These are phyloP conservation scores for Strigops habroptila DNA, from an alignment of 2,113 vertebrate species.

Conservation along the genomic window DNA sequence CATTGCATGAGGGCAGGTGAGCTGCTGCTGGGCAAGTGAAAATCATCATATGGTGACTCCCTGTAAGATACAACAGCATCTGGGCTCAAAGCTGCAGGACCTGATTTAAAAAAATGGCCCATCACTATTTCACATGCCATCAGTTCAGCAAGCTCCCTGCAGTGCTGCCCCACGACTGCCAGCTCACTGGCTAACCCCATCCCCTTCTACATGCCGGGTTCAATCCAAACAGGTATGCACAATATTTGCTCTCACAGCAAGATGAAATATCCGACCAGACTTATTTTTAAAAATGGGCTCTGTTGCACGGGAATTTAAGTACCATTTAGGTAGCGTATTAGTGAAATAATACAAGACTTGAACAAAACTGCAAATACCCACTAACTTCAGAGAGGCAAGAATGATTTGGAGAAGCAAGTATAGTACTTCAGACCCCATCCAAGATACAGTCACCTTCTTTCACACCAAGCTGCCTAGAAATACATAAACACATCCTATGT, in stretches of 20 bases:
- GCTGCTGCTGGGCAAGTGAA: not conserved
- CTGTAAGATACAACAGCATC: not conserved
- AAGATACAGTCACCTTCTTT: not conserved
- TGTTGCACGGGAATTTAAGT: not conserved
- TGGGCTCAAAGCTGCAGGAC: not conserved
- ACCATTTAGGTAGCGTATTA: accelerated
- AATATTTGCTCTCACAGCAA: not conserved
- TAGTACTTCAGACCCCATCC: not conserved
- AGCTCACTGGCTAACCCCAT: accelerated
- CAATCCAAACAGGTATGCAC: accelerated
- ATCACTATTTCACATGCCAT: accelerated
- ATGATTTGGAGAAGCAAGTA: not conserved
- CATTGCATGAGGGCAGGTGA: accelerated
- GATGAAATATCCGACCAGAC: not conserved
- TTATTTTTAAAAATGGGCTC: not conserved
- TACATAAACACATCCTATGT: accelerated
- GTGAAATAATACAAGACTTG: not conserved
- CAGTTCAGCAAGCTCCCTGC: not conserved
- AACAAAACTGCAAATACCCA: not conserved
- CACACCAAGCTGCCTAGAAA: not conserved
- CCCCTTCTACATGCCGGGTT: not conserved
- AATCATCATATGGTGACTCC: accelerated
- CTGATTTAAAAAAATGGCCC: no score
- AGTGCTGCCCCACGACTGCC: not conserved
- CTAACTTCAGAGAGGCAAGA: not conserved